Evolutionary conservation across 2,113 vertebrate genomes (phyloP).

Genomic region (Falcunculus frontatus): DNA sequence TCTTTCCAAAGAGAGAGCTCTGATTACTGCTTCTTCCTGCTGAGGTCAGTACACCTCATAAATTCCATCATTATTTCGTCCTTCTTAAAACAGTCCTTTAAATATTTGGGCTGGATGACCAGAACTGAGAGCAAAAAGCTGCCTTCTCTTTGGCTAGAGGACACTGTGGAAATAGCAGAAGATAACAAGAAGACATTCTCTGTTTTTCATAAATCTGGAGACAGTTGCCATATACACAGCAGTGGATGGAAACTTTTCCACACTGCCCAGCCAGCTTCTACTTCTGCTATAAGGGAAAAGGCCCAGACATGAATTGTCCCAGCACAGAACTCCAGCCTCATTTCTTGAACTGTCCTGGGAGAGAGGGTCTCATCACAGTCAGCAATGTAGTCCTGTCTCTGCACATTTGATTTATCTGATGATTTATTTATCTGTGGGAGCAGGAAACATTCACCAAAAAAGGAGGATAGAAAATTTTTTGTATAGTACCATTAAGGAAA

Average conservation of each 20-base stretch:
- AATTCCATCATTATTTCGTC: neutral
- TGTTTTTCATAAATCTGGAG: neutral
- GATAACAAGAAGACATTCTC: neutral
- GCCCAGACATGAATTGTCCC: neutral
- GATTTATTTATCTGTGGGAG: neutral
- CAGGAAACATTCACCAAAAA: neutral
- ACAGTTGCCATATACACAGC: neutral
- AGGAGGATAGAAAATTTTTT: rapidly evolving
- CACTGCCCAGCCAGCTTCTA: neutral
- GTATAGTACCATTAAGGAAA: neutral
- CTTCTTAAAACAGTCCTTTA: neutral
- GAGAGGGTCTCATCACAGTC: neutral
- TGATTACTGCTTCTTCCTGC: neutral
- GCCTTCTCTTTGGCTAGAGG: neutral
- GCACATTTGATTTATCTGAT: no score
- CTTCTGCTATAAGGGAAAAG: neutral
- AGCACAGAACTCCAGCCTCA: neutral
- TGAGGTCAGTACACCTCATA: neutral
- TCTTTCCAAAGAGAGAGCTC: neutral
- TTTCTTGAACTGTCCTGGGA: rapidly evolving
- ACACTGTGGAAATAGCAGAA: neutral
- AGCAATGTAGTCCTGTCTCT: neutral
- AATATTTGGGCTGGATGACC: neutral
- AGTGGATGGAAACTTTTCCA: neutral
- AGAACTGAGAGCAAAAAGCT: neutral